Base-by-base conservation (phyloP, 2,888 invertebrate species). In the Drosophila tripunctata region DNA sequence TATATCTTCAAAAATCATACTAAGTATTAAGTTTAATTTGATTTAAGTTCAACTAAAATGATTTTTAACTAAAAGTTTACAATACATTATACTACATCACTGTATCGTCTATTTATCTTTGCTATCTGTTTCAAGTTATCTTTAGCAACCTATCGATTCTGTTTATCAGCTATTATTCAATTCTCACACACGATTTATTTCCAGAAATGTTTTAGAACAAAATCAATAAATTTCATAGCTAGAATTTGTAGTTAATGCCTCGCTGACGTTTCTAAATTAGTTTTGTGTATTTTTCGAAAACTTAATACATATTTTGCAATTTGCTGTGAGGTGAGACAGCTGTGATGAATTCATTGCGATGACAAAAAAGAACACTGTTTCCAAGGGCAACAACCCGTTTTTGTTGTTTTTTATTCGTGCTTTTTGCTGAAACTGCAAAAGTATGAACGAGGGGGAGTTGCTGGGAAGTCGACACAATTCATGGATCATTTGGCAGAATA, bases 401-500 rank as follows among this genome's bases (percentile, higher is more conserved):
- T 15, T 57, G 21, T 21, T 45, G 6, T 17, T 50, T n/a, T 35
- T 48, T 35, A 36, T 52, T 24, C 12, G 17, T 50, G 30, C 15
- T 22, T 22, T 15, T 30, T 35, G 62, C 80, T 33, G 48, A 63
- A 52, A 47, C 40, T 61, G 80, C 64, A 54, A 61, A 60, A 48
- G 54, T 17, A 30, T 43, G 40, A 40, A 15, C 8, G 19, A 40
- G 38, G 27, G 10, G 8, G 27, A 27, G n/a, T n/a, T n/a, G n/a
- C n/a, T n/a, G 8, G 15, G 31, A 22, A 7, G 17, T 60, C 52
- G 57, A 19, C 41, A 60, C 52, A 60, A 73, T 65, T 84, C 78
- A 87, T 75, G 81, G 75, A 75, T 87, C 67, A 85, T 74, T 87
- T 84, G 61, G 66, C 73, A 67, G 52, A 51, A 48, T 24, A 48